Conservation (phyloP, 2,888 invertebrate genomes). For the Tenthredo scrophulariae region DNA sequence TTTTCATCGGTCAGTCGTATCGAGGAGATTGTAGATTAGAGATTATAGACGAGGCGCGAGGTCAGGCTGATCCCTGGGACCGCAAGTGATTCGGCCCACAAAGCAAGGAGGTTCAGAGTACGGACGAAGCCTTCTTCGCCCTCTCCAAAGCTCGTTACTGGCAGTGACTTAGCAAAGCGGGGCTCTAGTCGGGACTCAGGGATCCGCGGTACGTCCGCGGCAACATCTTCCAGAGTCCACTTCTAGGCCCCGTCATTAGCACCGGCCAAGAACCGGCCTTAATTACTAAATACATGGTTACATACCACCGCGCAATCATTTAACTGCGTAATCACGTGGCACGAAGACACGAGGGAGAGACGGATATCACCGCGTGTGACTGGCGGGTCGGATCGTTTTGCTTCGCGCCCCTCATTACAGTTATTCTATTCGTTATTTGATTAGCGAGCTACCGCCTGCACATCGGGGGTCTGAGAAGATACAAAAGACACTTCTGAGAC, state of each 20-base stretch:
- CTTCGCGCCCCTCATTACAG: slow-evolving; percentile 26
- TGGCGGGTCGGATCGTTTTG: slow-evolving; percentile 16
- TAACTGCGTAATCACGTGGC: slow-evolving; percentile 60
- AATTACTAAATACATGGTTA: slow-evolving; percentile 69
- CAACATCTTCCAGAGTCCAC: slow-evolving; percentile 42
- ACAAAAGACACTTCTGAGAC: not conserved
- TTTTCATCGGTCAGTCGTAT: slow-evolving; percentile 34
- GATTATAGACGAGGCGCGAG: slow-evolving; percentile 48
- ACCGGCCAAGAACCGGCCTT: slow-evolving; percentile 58
- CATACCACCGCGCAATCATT: slow-evolving; percentile 61
- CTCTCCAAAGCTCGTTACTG: slow-evolving; percentile 74
- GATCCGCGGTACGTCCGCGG: slow-evolving; percentile 60
- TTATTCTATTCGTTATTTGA: slow-evolving; percentile 50
- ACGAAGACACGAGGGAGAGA: slow-evolving; percentile 25
- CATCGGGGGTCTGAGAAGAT: not conserved
- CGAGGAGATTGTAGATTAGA: slow-evolving; percentile 35
- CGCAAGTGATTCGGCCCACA: slow-evolving; percentile 47
- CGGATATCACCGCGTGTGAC: slow-evolving; percentile 34
- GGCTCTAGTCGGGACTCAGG: slow-evolving; percentile 60
- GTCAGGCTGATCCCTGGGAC: slow-evolving; percentile 44
- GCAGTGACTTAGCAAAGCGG: slow-evolving; percentile 74
- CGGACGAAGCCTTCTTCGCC: slow-evolving; percentile 22
- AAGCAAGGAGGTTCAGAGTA: slow-evolving; percentile 28
- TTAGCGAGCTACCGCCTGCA: slow-evolving; percentile 34
- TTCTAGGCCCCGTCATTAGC: slow-evolving; percentile 63